Base-by-base conservation (phyloP, 2,888 invertebrate species). In the Volucella zonaria region DNA sequence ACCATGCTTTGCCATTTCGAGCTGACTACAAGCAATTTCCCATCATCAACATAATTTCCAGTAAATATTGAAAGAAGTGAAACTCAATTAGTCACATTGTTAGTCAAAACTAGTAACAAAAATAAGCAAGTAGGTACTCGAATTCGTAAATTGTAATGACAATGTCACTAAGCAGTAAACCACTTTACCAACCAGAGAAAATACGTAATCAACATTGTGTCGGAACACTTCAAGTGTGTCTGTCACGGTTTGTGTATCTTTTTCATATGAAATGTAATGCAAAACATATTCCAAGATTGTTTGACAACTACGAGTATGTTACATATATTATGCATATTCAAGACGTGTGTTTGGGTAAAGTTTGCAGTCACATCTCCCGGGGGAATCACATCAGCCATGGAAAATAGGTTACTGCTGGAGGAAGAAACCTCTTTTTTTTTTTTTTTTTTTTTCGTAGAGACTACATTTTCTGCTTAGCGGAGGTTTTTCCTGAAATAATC, bases 401-500 rank as follows among this genome's bases (percentile, higher is more conserved):
- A 79, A 83, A 75, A 75, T 83, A 75, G 74, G 79, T 83, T 83
- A 79, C 64, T 70, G 66, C 68, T 79, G 68, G 51, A 54, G 58
- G 15, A 54, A 15, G 43, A 42, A 52, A 62, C 67, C 51, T 62
- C 56, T 68, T 67, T 54, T 45, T 68, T 52, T 78, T 74, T 82
- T 62, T 49, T 68, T 67, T 54, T 45, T 68, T 52, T 78, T 74
- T 82, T 82, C 82, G 68, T 82, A 52, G 51, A 78, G 43, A 78
- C 58, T 70, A 74, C 79, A 79, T 83, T 79, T 82, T 70, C 77
- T 77, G 52, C 66, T 70, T 54, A 42, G 54, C 58, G 18, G 76
- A 58, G 58, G 58, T 64, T 81, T 81, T 68, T 73, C 58, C 70
- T 79, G 64, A 79, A 62, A 76, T 89, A 87, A 90, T 89, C 31